Evolutionary conservation across 2,797 vertebrate species (phyloP).

Genomic region (Spondyliosoma cantharus): DNA sequence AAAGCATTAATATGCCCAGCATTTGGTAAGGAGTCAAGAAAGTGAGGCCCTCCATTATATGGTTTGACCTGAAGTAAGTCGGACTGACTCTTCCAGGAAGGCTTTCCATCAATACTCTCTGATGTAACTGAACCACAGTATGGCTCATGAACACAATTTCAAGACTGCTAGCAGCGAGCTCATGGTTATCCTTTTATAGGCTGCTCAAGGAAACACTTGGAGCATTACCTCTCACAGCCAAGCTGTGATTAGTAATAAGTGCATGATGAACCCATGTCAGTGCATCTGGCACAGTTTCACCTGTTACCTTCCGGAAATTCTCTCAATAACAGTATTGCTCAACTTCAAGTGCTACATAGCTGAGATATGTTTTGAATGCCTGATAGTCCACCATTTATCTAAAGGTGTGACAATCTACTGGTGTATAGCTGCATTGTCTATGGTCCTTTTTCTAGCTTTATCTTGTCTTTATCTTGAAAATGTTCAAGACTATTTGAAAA

Average conservation of each 20-base stretch:
- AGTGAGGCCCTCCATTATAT: background rate
- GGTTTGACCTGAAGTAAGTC: background rate
- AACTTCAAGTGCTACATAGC: background rate
- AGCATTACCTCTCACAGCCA: slow-evolving; percentile 28
- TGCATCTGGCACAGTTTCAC: background rate
- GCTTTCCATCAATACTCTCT: slow-evolving; percentile 40
- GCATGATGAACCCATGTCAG: slow-evolving; percentile 5
- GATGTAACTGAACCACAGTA: slow-evolving; percentile 3
- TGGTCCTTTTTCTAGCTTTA: background rate
- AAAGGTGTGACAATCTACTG: slow-evolving; percentile 9
- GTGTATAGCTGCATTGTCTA: background rate
- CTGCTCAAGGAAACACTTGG: slow-evolving; percentile 17
- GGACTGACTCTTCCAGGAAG: slow-evolving; percentile 1
- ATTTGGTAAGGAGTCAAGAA: background rate
- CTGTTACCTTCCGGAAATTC: background rate
- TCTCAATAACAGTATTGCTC: background rate
- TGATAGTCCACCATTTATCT: background rate
- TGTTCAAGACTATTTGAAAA: background rate
- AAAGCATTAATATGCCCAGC: background rate
- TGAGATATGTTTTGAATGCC: slow-evolving; percentile 22
- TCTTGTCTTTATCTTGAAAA: too few species aligned
- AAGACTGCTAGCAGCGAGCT: background rate
- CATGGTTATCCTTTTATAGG: slow-evolving; percentile 29
- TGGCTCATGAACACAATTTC: slow-evolving; percentile 6
- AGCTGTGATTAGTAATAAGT: slow-evolving; percentile 16